These are phyloP conservation scores for Poicephalus meyeri DNA, from an alignment of 2,113 vertebrate genomes.

Conservation along the genomic window DNA sequence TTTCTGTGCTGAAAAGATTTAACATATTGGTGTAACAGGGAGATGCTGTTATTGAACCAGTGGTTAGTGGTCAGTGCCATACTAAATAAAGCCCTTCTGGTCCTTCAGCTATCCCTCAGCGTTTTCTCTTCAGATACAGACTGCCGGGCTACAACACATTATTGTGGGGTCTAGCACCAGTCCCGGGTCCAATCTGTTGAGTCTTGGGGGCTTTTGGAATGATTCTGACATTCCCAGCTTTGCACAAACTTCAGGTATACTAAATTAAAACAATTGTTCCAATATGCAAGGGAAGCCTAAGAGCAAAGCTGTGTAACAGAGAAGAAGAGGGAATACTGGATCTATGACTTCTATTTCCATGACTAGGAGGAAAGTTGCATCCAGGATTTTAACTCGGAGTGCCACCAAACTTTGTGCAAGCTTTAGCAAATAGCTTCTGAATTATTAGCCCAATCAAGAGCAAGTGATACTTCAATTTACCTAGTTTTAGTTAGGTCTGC, in stretches of 20 bases:
- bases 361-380: background rate
- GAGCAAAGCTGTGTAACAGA: background rate
- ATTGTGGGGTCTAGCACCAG: background rate
- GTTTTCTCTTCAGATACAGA: background rate
- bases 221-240: background rate
- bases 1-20: background rate
- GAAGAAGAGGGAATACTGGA: background rate
- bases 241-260: background rate
- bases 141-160: background rate
- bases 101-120: background rate
- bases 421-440: background rate
- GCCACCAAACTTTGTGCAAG: background rate
- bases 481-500: background rate
- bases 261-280: background rate
- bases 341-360: background rate
- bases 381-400: background rate
- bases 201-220: background rate
- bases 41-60: background rate
- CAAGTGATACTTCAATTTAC: background rate
- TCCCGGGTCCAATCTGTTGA: background rate
- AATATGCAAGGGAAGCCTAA: background rate
- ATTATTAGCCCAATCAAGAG: background rate
- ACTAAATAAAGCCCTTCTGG: background rate
- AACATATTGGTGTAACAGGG: background rate
- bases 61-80: background rate